Base-by-base conservation (phyloP, 2,797 vertebrate species). In the Lycodopsis pacificus region DNA sequence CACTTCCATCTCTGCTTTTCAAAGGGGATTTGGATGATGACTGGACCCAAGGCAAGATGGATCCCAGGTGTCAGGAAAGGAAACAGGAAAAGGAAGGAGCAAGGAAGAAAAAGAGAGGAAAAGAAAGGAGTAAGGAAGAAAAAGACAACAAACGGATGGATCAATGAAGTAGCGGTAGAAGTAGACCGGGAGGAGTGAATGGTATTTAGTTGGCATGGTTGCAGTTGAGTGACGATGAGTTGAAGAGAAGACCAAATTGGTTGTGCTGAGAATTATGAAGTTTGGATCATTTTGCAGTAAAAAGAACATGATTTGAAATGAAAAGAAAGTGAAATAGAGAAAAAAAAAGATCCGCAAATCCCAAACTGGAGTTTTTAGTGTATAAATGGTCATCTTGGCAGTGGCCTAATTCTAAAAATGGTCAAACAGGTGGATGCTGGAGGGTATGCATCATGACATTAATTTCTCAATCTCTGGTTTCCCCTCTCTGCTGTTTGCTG, bases 1-100 rank as follows among this genome's bases (percentile, higher is more conserved):
- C 51, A 82, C 88, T 89, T 94, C 92, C 89, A 90, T 91, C 84
- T 73, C 77, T 80, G 89, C 78, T 88, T 93, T 92, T 93, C 79
- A 91, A 91, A 90, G 90, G 77, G 38, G 83, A 87, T 75, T 67
- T 81, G 82, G 80, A 70, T 84, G 85, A 84, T 77, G 86, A 65
- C 74, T 79, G 71, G 90, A 84, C 76, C 36, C 22, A 71, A 71
- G 75, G 63, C 68, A 58, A 84, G 84, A 91, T 91, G 73, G 82
- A 89, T 82, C 77, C 89, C 81, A 92, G 82, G 84, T 90, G 82
- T 89, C 82, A 57, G 65, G 13, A 77, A 42, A 61, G 62, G 17
- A 19, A 56, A 27, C 7, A 59, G 13, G 20, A 65, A 53, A 76
- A 8, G 6, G 51, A 69, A 53, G 19, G 7, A 54, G 59, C 4